phyloP scores from a whole-genome alignment of 2,888 invertebrate species.

The Rhagium mordax region DNA sequence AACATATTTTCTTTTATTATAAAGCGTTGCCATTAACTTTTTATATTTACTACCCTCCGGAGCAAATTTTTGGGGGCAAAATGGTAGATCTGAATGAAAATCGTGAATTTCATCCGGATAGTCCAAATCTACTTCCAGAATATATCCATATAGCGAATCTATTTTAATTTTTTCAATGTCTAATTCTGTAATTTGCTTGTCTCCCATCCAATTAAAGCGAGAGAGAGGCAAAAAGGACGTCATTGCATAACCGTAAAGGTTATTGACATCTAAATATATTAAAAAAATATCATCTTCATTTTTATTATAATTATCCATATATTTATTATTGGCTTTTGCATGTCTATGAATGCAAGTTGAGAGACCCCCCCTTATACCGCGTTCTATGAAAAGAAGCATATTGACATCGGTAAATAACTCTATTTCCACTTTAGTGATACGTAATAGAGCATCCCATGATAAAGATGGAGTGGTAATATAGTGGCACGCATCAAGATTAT shows the following conservation, averaged over 20 bases:
- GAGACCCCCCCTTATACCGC: neutral
- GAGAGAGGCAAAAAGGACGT: neutral
- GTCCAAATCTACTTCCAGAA: constrained; percentile 4
- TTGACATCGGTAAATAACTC: neutral
- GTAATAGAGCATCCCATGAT: neutral
- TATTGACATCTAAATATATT: neutral
- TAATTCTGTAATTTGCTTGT: neutral
- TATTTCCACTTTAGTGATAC: neutral
- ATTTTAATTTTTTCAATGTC: neutral
- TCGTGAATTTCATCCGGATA: too few species aligned
- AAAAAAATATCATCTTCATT: neutral
- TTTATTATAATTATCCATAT: neutral
- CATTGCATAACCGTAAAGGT: neutral
- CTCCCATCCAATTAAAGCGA: neutral
- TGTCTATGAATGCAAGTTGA: neutral
- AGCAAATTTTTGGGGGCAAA: neutral
- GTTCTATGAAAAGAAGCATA: neutral
- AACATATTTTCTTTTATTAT: neutral
- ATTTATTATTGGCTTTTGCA: neutral
- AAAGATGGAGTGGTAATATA: neutral
- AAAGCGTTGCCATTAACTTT: neutral
- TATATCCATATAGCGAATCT: neutral
- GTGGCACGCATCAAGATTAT: neutral
- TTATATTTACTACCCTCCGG: neutral
- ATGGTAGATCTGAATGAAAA: neutral